Evolutionary conservation across 1,140 invertebrate genomes (phyloP).

Genomic region (Apis cerana): DNA sequence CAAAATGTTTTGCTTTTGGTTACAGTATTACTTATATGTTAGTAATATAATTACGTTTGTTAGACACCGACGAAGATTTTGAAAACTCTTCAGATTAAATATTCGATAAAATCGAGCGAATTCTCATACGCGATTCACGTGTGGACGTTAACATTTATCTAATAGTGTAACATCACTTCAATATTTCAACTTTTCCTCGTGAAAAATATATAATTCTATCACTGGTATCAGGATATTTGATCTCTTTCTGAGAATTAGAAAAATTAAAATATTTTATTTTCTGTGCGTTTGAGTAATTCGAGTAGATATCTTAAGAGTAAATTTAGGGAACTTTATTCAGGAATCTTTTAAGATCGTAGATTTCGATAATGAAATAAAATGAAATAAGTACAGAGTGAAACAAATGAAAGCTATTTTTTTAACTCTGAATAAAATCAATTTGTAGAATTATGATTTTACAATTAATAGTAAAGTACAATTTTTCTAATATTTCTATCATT

Average conservation of each 20-base stretch:
- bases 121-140: conserved; percentile 20
- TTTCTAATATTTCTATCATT: not conserved
- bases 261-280: conserved; percentile 33
- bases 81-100: conserved; percentile 1
- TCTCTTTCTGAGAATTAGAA: conserved; percentile 1
- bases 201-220: conserved; percentile 48
- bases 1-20: not conserved
- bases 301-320: conserved; percentile 27
- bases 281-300: conserved; percentile 56
- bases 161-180: conserved; percentile 12
- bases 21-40: not conserved
- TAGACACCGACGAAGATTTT: conserved; percentile 48
- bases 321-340: conserved; percentile 28
- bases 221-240: conserved; percentile 9
- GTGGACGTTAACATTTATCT: conserved; percentile 40
- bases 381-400: conserved; percentile 15
- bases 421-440: not conserved
- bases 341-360: not conserved
- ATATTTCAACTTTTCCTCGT: not conserved
- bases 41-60: conserved; percentile 23
- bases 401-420: not conserved
- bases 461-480: not conserved
- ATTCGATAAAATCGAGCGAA: not conserved
- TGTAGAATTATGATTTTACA: not conserved
- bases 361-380: not conserved